Percentiles rank a stretch among this genome's conserved stretches.
phyloP scores from a whole-genome alignment of 2,113 vertebrate genomes.

The Columba janthina region DNA sequence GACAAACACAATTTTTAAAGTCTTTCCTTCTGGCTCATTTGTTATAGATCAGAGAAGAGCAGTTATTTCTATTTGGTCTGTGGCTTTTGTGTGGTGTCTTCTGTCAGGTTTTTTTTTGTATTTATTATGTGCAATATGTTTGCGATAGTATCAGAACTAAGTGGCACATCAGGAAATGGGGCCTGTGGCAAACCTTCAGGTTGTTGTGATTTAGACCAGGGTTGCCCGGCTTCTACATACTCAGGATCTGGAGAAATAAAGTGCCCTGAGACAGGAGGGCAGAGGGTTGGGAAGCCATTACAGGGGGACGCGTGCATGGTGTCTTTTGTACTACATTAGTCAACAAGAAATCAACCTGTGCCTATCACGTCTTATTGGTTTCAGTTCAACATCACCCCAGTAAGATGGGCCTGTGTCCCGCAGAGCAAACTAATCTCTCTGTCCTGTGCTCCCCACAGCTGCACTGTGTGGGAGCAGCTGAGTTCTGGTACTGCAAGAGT shows the following conservation, averaged over 20 bases:
- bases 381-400: not conserved
- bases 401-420: not conserved
- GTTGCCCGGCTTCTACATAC: not conserved
- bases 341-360: not conserved
- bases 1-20: not conserved
- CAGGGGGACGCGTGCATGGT: accelerated
- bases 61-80: not conserved
- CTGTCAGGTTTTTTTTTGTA: not conserved
- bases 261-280: not conserved
- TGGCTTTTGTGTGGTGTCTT: not conserved
- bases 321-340: not conserved
- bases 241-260: not conserved
- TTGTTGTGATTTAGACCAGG: not conserved
- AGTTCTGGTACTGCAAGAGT: not conserved
- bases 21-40: not conserved
- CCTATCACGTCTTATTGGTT: not conserved
- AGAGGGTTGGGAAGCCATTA: not conserved
- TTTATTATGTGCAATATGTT: not conserved
- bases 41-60: not conserved
- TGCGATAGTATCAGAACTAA: not conserved
- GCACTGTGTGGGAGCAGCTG: not conserved
- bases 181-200: not conserved
- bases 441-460: not conserved
- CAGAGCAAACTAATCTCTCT: not conserved
- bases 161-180: not conserved